Percentiles rank a stretch among this genome's conserved stretches.
Evolutionary conservation across 2,888 invertebrate species (phyloP).

Genomic region (Euplagia quadripunctaria): DNA sequence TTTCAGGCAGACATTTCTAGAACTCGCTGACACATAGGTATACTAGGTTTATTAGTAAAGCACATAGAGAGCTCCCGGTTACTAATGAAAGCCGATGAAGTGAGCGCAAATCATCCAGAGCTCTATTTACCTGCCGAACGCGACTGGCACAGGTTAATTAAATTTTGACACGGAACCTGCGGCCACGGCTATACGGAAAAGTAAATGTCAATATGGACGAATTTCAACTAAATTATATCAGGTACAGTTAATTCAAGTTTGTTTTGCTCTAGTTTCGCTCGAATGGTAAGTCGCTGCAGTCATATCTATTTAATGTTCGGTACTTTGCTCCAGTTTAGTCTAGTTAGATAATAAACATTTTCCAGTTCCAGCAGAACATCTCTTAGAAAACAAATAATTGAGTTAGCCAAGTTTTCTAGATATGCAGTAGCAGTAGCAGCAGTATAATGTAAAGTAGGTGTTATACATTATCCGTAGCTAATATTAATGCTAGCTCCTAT

Average conservation of each 20-base stretch:
- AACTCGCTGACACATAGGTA: constrained; percentile 17
- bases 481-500: background rate
- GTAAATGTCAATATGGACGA: constrained; percentile 36
- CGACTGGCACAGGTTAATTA: constrained; percentile 65
- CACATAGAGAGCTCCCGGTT: constrained; percentile 44
- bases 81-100: constrained; percentile 69
- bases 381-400: constrained; percentile 2
- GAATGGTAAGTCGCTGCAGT: constrained; percentile 24
- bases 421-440: no score
- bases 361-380: background rate
- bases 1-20: constrained; percentile 19
- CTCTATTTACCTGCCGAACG: constrained; percentile 51
- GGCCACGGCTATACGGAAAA: constrained; percentile 24
- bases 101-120: constrained; percentile 43
- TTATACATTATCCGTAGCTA: background rate
- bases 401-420: background rate
- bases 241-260: constrained; percentile 14
- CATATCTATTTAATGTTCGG: constrained; percentile 36
- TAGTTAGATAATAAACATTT: constrained; percentile 16
- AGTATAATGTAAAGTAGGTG: background rate
- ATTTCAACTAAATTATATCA: constrained; percentile 33
- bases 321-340: constrained; percentile 24
- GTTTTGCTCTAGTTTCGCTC: constrained; percentile 19
- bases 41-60: constrained; percentile 44
- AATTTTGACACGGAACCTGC: constrained; percentile 67